These are phyloP conservation scores for Gymnocheta viridis DNA, from an alignment of 2,888 invertebrate genomes.

Conservation along the genomic window DNA sequence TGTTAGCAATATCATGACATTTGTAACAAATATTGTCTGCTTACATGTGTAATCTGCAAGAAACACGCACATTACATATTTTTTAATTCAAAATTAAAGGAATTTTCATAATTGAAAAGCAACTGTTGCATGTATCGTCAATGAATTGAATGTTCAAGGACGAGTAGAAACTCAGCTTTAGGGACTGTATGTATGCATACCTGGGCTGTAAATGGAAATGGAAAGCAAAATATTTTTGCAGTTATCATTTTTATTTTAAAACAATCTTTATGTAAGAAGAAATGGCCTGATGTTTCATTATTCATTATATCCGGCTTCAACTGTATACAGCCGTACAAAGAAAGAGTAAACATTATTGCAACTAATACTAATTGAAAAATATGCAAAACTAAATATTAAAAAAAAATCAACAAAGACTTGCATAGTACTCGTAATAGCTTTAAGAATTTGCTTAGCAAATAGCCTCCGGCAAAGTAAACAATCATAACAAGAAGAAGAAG, in stretches of 20 bases:
- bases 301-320: neutral
- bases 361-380: conserved; percentile 30
- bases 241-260: too few species aligned
- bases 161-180: too few species aligned
- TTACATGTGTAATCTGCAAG: conserved; percentile 40
- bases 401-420: conserved; percentile 16
- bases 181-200: too few species aligned
- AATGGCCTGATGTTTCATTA: neutral
- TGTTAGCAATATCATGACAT: conserved; percentile 47
- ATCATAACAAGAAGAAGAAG: conserved; percentile 35
- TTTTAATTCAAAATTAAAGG: neutral
- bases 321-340: neutral
- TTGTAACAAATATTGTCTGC: conserved; percentile 70
- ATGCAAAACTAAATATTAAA: conserved; percentile 1
- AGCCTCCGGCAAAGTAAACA: conserved; percentile 55
- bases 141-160: too few species aligned
- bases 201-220: too few species aligned
- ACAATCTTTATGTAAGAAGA: too few species aligned
- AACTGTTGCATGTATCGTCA: too few species aligned
- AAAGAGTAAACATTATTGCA: neutral
- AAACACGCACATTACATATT: conserved; percentile 27
- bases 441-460: conserved; percentile 55
- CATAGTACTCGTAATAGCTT: neutral
- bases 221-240: too few species aligned
- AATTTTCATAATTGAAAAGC: conserved; percentile 5